phyloP scores from a whole-genome alignment of 2,113 vertebrate genomes.

The Melanerpes aurifrons region DNA sequence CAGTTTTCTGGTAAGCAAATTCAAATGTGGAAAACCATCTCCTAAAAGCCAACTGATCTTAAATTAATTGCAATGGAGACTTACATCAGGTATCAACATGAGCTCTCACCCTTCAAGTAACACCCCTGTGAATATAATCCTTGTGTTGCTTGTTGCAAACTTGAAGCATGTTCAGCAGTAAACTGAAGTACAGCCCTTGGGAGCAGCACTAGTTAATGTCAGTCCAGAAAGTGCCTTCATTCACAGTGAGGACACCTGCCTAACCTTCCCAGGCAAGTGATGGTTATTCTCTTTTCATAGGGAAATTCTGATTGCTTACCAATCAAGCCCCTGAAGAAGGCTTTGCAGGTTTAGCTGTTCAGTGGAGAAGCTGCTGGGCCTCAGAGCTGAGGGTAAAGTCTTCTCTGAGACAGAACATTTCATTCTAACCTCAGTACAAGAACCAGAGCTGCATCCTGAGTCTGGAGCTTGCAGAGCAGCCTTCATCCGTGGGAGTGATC shows the following conservation, averaged over 20 bases:
- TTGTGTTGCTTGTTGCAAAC: background rate
- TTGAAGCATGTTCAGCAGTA: conserved; percentile 8
- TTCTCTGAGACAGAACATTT: conserved; percentile 53
- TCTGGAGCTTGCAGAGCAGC: background rate
- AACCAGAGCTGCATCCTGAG: background rate
- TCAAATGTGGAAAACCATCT: conserved; percentile 32
- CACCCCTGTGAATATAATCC: background rate
- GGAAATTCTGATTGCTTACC: conserved; percentile 47
- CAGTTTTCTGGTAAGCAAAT: conserved; percentile 11
- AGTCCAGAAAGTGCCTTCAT: conserved; percentile 41
- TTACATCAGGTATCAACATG: conserved; percentile 31
- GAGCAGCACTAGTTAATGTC: background rate
- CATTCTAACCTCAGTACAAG: background rate
- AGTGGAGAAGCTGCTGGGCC: background rate
- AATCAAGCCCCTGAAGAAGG: conserved; percentile 36
- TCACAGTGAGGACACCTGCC: conserved; percentile 17
- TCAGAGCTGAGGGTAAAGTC: background rate
- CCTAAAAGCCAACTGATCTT: background rate
- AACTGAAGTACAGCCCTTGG: conserved; percentile 30
- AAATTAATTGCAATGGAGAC: conserved; percentile 39
- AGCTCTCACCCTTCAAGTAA: conserved; percentile 25
- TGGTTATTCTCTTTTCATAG: background rate
- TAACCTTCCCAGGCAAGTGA: conserved; percentile 36
- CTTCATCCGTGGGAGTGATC: background rate
- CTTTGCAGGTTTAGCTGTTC: conserved; percentile 2